phyloP scores from a whole-genome alignment of 2,888 invertebrate genomes.

The Parasteatoda lunata region DNA sequence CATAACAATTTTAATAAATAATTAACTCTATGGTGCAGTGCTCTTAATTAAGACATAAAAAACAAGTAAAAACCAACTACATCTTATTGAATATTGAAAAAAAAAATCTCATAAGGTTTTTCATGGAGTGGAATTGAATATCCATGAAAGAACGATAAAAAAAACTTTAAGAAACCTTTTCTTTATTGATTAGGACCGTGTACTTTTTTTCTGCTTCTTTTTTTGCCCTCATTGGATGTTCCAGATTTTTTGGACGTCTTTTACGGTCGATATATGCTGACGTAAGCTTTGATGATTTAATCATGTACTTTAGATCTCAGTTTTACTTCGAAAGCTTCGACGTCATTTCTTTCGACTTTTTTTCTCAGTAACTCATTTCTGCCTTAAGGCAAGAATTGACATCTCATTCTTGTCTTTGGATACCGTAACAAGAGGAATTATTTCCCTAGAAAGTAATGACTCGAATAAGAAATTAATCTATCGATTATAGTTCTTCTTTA shows the following conservation, averaged over 20 bases:
- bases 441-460: constrained; percentile 30
- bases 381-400: constrained; percentile 36
- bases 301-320: constrained; percentile 60
- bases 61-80: too few species aligned
- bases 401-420: constrained; percentile 17
- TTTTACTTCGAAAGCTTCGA: constrained; percentile 18
- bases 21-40: too few species aligned
- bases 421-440: constrained; percentile 21
- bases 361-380: not conserved
- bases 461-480: constrained; percentile 30
- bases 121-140: too few species aligned
- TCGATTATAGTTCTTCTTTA: constrained; percentile 25
- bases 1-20: too few species aligned
- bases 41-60: too few species aligned
- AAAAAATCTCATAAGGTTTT: too few species aligned
- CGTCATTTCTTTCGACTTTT: constrained; percentile 6
- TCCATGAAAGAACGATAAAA: too few species aligned
- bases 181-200: constrained; percentile 38
- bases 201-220: constrained; percentile 32
- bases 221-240: constrained; percentile 12
- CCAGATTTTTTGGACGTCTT: constrained; percentile 56
- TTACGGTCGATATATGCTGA: constrained; percentile 60
- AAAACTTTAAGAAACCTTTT: not conserved
- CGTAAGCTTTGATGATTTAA: constrained; percentile 63
- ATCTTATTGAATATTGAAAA: too few species aligned